Evolutionary conservation across 2,113 vertebrate species (phyloP), one percentile per base, ranked within the genome.

Genomic region (Vulpes vulpes): DNA sequence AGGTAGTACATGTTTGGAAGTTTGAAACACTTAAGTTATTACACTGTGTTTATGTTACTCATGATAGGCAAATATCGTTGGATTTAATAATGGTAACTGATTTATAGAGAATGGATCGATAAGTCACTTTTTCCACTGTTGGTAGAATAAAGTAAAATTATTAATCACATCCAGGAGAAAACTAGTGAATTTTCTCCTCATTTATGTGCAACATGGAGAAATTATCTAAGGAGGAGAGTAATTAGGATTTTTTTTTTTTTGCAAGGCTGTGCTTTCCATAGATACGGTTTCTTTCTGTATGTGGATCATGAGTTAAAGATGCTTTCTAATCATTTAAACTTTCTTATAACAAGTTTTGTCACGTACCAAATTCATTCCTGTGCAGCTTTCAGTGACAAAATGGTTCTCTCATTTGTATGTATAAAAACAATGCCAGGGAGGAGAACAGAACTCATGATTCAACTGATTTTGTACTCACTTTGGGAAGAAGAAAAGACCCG

Each of bases 391-490:
- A 95, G 73, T 89, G 96, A 98, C 93, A 98, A 95, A 98, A 89
- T 93, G 82, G 30, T 96, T 92, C 95, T 96, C 62, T 95, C 93
- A 95, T 97, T 98, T 97, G 83, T 92, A 88, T 95, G 80, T 97
- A 62, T 97, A 95, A 95, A 98, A 97, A 98, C 94, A 97, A 85
- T 96, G 81, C 90, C 90, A 96, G 88, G 84, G 96, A 92, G 23
- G 43, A 92, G 96, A 97, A 94, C 67, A 96, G 96, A 98, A 87
- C 62, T 95, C 92, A 95, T 82, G 92, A 98, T 94, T 97, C 90
- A 88, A 73, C 91, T 96, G 87, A 92, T 95, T 98, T 98, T 97
- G 49, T 96, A 73, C 84, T 98, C 43, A 89, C 82, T 97, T 96
- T 92, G 80, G 62, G 79, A 96, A 97, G 96, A 98, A 98, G 96